phyloP scores from a whole-genome alignment of 2,888 invertebrate species.

The Harpalus rufipes region DNA sequence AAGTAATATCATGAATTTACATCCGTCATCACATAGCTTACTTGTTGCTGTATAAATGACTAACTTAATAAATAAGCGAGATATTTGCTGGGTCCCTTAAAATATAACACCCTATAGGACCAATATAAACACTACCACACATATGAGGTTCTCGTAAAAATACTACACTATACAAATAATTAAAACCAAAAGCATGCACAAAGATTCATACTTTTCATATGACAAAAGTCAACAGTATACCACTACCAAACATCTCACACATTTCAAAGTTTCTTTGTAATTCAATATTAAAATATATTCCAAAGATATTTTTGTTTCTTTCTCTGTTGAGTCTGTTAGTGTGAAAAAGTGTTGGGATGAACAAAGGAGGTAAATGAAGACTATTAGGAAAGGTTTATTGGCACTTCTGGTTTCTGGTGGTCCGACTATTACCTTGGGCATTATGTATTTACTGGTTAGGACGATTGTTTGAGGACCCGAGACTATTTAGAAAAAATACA shows the following conservation, averaged over 20 bases:
- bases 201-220: neutral
- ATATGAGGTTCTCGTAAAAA: neutral
- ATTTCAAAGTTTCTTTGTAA: neutral
- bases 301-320: neutral
- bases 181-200: neutral
- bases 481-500: neutral
- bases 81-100: no score
- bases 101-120: no score
- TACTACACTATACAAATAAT: no score
- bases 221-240: neutral
- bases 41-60: no score
- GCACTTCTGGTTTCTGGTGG: neutral
- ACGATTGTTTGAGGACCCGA: neutral
- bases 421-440: neutral
- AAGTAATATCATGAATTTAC: no score
- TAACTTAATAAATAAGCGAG: no score
- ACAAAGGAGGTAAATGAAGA: constrained; percentile 2
- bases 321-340: neutral
- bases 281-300: neutral
- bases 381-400: neutral
- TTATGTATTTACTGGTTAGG: neutral
- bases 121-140: no score
- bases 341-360: neutral
- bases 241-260: neutral
- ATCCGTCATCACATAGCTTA: no score